These are phyloP conservation scores for Hydrotaea diabolus DNA, from an alignment of 2,888 invertebrate genomes.

Conservation along the genomic window DNA sequence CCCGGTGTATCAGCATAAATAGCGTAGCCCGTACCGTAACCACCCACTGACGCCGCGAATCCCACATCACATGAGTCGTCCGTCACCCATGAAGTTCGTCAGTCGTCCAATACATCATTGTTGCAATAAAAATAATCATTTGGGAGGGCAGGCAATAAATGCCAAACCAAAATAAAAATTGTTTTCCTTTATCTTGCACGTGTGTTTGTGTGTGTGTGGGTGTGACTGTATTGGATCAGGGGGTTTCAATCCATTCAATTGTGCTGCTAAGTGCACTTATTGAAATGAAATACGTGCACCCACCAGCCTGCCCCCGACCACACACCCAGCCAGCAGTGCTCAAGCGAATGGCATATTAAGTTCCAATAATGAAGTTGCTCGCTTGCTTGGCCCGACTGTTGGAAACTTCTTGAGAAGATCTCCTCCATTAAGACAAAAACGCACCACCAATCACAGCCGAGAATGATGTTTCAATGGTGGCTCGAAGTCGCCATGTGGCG, in stretches of 20 bases:
- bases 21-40: neutral
- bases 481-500: neutral
- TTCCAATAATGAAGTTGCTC: conserved; percentile 18
- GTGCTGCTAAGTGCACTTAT: conserved; percentile 51
- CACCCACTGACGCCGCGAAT: too few species aligned
- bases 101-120: conserved; percentile 5
- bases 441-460: neutral
- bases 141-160: conserved; percentile 11
- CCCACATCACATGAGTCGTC: neutral
- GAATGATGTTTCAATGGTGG: neutral
- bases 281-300: conserved; percentile 41
- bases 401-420: neutral
- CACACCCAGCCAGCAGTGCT: neutral
- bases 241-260: conserved; percentile 29
- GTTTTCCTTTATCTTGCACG: neutral
- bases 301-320: neutral
- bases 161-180: neutral
- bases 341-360: neutral
- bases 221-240: too few species aligned
- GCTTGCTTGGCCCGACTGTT: neutral
- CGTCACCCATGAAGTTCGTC: neutral
- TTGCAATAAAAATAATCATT: conserved; percentile 39
- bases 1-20: neutral
- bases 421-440: too few species aligned
- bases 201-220: neutral